Evolutionary conservation across 2,113 vertebrate genomes (phyloP), one percentile per base, ranked within the genome.

Genomic region (Myotis davidii): DNA sequence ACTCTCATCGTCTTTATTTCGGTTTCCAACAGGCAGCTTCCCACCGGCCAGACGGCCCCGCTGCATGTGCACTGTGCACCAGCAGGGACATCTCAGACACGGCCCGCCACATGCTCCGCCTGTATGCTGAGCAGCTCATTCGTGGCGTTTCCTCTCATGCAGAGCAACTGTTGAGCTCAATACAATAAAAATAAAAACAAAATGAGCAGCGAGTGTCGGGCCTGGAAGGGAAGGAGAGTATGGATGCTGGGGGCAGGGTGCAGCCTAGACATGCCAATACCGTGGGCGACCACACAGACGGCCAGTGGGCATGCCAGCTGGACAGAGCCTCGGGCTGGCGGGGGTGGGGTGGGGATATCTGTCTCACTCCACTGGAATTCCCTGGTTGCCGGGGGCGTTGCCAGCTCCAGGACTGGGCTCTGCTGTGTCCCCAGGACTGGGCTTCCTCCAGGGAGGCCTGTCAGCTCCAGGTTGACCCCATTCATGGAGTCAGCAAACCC

Each of bases 211-310:
- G 65, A n/a, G 21, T 45, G 37, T 39, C 27, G 23, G 50, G 20
- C 72, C 82, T 86, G 65, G 34, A 48, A 21, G 23, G 69, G 39
- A 50, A n/a, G 50, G 50, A 27, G 42, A 4, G 2, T 34, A 72
- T 21, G 37, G 29, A 4, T 5, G 25, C 27, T 9, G 65, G 78
- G 64, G 12, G 45, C 9, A 17, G 1, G 11, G 29, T 45, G 54
- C 29, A 45, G 79, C 14, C 1, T 5, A 34, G 14, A 14, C 11
- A 1, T 72, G 73, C 48, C 64, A 25, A 3, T 18, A 11, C 37
- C 8, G 0, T 7, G 34, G 52, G 29, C 6, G n/a, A 29, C 14
- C 52, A 2, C 23, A 45, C 48, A 0, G 79, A 42, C 23, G 0
- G 45, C 79, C 56, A n/a, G 13, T 12, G 0, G 52, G 61, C 23